Base-by-base conservation (phyloP, 2,888 invertebrate genomes). In the Ormia ochracea region DNA sequence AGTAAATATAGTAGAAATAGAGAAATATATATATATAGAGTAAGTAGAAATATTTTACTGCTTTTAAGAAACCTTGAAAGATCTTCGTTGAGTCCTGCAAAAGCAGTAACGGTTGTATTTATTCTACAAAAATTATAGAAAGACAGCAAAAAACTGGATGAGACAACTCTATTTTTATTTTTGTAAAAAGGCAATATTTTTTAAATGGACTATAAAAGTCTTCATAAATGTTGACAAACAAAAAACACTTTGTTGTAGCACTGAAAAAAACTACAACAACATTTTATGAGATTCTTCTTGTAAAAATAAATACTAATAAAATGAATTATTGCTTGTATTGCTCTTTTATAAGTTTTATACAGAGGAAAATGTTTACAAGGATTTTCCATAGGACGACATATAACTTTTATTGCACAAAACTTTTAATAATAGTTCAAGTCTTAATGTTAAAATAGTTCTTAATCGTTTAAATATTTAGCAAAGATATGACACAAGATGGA, bases 161-260 rank as follows among this genome's bases (percentile, higher is more conserved):
- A 23, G 36, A 43, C 52, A 65, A 56, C 69, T 69, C 50, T 14
- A 48, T 63, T 26, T 41, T 63, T 50, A 26, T 52, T 48, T 52
- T 54, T 59, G 59, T 59, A 28, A 14, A 21, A 48, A 76, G 66
- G 56, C 33, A 63, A 61, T 38, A 61, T 54, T 63, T 75, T 72
- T 72, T 69, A 45, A 75, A 65, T 54, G 72, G 66, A 72, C 75
- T 68, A 80, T 80, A 80, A 80, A 80, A 80, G 76, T 80, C 75
- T 72, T 76, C 75, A 80, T 80, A 80, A 80, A 80, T 76, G 76
- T 72, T 80, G 75, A 76, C 72, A 68, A 76, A n/a, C n/a, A n/a
- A n/a, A n/a, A n/a, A n/a, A n/a, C n/a, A n/a, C n/a, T n/a, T n/a
- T n/a, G n/a, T 19, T 61, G 36, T 41, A 41, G 36, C 38, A 43